Evolutionary conservation across 2,113 vertebrate genomes (phyloP).

Genomic region (rat (Rattus norvegicus)): DNA sequence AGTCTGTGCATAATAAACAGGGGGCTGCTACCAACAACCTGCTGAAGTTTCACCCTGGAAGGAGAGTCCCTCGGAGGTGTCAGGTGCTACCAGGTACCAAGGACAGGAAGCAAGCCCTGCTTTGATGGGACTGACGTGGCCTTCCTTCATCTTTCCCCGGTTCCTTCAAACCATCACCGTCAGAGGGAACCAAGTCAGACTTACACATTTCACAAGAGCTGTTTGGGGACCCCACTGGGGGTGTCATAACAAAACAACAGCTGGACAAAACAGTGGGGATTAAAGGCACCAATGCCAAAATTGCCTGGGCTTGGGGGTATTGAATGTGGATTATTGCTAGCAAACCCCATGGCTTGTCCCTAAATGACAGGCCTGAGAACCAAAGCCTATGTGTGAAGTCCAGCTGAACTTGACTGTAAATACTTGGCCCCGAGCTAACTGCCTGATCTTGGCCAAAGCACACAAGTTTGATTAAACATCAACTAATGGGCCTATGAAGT

Average conservation of each 20-base stretch:
- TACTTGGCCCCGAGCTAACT: background rate
- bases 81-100: background rate
- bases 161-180: conserved; percentile 56
- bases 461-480: background rate
- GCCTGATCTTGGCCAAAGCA: background rate
- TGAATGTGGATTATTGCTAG: background rate
- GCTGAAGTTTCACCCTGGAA: background rate
- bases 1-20: background rate
- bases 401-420: background rate
- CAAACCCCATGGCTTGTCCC: background rate
- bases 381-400: background rate
- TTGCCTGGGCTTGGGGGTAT: background rate
- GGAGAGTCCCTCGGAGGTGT: background rate
- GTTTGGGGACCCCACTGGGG: background rate
- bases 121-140: background rate
- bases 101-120: conserved; percentile 57
- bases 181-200: conserved; percentile 64
- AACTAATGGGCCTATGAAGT: background rate
- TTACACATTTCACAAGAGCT: conserved; percentile 65
- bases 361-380: background rate
- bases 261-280: background rate
- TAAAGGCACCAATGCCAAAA: background rate
- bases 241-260: background rate
- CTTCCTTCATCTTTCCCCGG: conserved; percentile 52
- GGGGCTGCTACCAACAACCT: background rate